Evolutionary conservation across 2,888 invertebrate species (phyloP), one percentile per base, ranked within the genome.

Genomic region (Conus canariensis): DNA sequence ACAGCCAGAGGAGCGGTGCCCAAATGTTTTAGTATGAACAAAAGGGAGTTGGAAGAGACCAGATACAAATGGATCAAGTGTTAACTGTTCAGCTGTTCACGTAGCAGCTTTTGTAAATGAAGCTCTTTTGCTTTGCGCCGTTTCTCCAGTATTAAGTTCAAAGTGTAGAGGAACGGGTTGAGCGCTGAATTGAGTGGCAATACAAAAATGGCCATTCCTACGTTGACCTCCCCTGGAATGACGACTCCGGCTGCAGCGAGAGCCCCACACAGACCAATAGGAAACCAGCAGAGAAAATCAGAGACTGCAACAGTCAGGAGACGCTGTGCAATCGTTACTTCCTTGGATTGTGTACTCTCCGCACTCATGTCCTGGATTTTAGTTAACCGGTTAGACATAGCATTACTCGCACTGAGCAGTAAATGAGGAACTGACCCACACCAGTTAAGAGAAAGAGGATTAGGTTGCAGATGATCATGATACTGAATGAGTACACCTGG

Each of bases 261-360:
- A n/a, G 9, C 19, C 9, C 74, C 74, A 8, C 19, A 74, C 74
- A 74, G 74, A n/a, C 74, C 74, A n/a, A 74, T 12, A 9, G 74
- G 74, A 74, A 74, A 74, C 74, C 74, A 74, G n/a, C 74, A 74
- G 16, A 74, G 74, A n/a, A 74, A 74, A 22, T 74, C 74, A n/a
- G 74, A n/a, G 1, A 74, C 74, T 74, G 74, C 74, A 1, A 74
- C 74, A 74, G 74, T 22, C 22, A 74, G 19, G 22, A 74, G 74
- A n/a, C 74, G 74, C 0, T 9, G 16, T 0, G 74, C 74, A n/a
- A 74, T 74, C 22, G 19, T 74, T 9, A n/a, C 22, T n/a, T 74
- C 74, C 19, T 74, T 64, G 64, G 64, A n/a, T 74, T n/a, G 74
- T 74, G 19, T 10, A 8, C 74, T n/a, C 9, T 74, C n/a, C 12